Evolutionary conservation across 1,140 invertebrate genomes (phyloP).

Genomic region (Macrobrachium rosenbergii): DNA sequence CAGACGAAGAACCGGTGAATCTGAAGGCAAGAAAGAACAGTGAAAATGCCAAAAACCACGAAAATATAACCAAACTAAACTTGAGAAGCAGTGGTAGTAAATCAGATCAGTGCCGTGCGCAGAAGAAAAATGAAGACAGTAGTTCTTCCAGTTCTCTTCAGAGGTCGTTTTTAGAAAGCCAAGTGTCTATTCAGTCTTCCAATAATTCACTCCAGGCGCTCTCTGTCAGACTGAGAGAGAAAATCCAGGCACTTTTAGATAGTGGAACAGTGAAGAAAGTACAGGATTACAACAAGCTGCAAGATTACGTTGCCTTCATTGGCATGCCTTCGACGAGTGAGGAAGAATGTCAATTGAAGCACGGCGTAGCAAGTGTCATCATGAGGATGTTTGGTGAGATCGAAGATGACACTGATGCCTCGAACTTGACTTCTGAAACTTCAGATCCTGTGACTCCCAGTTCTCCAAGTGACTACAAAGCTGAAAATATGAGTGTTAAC

Average conservation of each 20-base stretch:
- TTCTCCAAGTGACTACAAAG: slow-evolving; percentile 24
- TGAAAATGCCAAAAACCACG: slow-evolving; percentile 52
- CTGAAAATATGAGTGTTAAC: slow-evolving; percentile 7
- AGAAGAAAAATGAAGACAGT: slow-evolving; percentile 9
- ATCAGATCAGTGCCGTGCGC: background rate
- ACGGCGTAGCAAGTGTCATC: slow-evolving; percentile 51
- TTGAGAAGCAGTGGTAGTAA: background rate
- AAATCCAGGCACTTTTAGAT: slow-evolving; percentile 40
- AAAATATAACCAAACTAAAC: slow-evolving; percentile 22
- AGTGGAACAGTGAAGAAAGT: slow-evolving; percentile 42
- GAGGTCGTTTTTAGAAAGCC: slow-evolving; percentile 31
- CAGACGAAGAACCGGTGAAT: slow-evolving; percentile 22
- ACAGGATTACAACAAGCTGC: slow-evolving; percentile 51
- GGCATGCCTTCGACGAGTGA: slow-evolving; percentile 45
- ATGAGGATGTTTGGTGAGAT: slow-evolving; percentile 56
- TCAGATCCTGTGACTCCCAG: slow-evolving; percentile 11
- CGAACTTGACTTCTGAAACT: slow-evolving; percentile 46
- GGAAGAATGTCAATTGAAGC: slow-evolving; percentile 42
- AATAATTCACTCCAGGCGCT: slow-evolving; percentile 51
- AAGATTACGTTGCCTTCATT: slow-evolving; percentile 45
- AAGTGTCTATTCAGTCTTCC: slow-evolving; percentile 38
- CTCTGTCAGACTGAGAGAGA: slow-evolving; percentile 38
- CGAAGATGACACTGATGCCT: slow-evolving; percentile 42
- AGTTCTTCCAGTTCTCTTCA: background rate
- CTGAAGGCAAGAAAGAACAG: slow-evolving; percentile 52